Conservation (phyloP, 53 echinoderm and acorn worm genomes). For the Arbacia lixula region DNA sequence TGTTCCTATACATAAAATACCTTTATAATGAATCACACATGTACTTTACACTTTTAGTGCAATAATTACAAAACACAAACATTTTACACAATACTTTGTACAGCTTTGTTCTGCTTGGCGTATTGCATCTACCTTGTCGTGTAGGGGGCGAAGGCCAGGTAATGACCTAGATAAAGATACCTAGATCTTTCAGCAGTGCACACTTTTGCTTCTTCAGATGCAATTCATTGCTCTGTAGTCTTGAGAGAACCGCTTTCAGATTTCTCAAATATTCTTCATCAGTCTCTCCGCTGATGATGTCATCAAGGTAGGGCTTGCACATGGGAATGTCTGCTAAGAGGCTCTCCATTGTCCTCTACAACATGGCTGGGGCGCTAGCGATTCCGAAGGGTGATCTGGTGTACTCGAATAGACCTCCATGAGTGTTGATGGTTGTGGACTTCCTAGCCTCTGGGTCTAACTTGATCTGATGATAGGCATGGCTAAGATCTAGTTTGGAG, state of each 20-base stretch:
- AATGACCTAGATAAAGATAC: too few species aligned
- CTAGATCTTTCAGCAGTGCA: background rate
- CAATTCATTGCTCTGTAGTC: too few species aligned
- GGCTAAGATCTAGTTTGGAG: slow-evolving; percentile 54
- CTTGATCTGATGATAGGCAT: slow-evolving; percentile 65
- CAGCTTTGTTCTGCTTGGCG: too few species aligned
- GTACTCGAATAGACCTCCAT: slow-evolving; percentile 58
- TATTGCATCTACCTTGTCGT: too few species aligned
- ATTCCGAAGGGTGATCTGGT: slow-evolving; percentile 58
- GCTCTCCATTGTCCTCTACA: slow-evolving; percentile 61
- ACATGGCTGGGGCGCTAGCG: slow-evolving; percentile 57
- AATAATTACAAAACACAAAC: too few species aligned
- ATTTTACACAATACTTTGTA: too few species aligned
- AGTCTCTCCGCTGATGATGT: slow-evolving; percentile 66
- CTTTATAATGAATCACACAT: too few species aligned
- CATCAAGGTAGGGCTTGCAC: slow-evolving; percentile 65
- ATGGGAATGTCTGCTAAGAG: slow-evolving; percentile 55
- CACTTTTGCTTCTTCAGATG: background rate
- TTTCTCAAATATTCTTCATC: slow-evolving; percentile 54
- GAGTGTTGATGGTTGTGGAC: slow-evolving; percentile 59
- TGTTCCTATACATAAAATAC: too few species aligned
- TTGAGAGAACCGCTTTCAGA: too few species aligned
- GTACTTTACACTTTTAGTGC: too few species aligned
- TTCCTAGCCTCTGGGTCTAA: slow-evolving; percentile 43
- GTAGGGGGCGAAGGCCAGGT: too few species aligned